Conservation (phyloP, 1,140 invertebrate genomes). For the Aethina tumida region DNA sequence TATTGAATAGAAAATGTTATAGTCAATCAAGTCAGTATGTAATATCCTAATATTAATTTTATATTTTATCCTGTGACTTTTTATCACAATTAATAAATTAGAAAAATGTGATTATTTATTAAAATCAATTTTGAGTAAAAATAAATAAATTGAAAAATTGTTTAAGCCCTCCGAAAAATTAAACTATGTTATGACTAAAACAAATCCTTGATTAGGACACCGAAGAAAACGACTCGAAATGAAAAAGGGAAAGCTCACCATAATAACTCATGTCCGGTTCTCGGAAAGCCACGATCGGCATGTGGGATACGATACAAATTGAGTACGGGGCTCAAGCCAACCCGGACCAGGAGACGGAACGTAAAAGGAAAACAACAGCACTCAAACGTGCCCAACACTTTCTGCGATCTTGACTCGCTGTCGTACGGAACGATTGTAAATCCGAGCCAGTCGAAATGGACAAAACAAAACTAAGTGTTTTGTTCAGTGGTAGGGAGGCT, state of each 20-base stretch:
- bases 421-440: slow-evolving; percentile 2
- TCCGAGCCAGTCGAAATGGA: slow-evolving; percentile 9
- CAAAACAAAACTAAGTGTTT: slow-evolving; percentile 8
- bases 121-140: too few species aligned
- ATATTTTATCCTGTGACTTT: too few species aligned
- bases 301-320: slow-evolving; percentile 9
- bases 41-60: too few species aligned
- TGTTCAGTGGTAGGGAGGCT: neutral
- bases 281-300: slow-evolving; percentile 10
- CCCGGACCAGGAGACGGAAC: too few species aligned
- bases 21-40: too few species aligned
- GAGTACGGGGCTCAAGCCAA: too few species aligned
- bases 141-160: neutral
- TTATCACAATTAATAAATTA: too few species aligned
- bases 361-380: slow-evolving; percentile 7
- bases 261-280: slow-evolving; percentile 11
- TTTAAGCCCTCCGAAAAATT: neutral
- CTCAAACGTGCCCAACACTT: slow-evolving; percentile 1
- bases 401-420: neutral
- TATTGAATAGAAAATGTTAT: too few species aligned
- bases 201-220: neutral
- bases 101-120: too few species aligned
- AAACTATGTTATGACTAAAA: slow-evolving; percentile 1
- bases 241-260: slow-evolving; percentile 5
- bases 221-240: neutral